Percentiles rank a stretch among this genome's conserved stretches.
Evolutionary conservation across 2,113 vertebrate species (phyloP).

Genomic region (Anoplopoma fimbria): DNA sequence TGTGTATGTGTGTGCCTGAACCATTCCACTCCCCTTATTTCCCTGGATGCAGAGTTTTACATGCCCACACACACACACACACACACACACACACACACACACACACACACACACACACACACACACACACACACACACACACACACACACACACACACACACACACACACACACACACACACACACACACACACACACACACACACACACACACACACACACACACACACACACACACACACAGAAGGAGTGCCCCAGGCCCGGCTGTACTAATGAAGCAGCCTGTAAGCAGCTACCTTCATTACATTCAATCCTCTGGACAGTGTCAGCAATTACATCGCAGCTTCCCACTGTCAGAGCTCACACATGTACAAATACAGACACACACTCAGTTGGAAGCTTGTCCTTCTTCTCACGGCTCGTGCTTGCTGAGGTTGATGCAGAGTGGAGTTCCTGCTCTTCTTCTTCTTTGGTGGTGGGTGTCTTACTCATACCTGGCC

Average conservation of each 20-base stretch:
- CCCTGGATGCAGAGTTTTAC: constrained; percentile 73
- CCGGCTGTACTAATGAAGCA: constrained; percentile 80
- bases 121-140: constrained; percentile 34
- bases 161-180: constrained; percentile 48
- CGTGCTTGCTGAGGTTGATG: constrained; percentile 34
- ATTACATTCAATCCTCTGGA: constrained; percentile 86
- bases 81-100: constrained; percentile 49
- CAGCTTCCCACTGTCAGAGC: constrained; percentile 72
- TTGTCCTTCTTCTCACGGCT: constrained; percentile 38
- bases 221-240: constrained; percentile 41
- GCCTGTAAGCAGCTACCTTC: constrained; percentile 83
- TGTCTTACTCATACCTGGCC: constrained; percentile 29
- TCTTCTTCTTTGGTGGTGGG: constrained; percentile 28
- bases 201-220: constrained; percentile 39
- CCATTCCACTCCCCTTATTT: constrained; percentile 75
- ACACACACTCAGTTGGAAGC: constrained; percentile 39
- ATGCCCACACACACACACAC: constrained; percentile 56
- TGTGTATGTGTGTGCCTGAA: constrained; percentile 58
- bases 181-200: constrained; percentile 35
- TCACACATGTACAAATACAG: constrained; percentile 10
- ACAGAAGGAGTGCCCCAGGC: constrained; percentile 65
- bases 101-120: constrained; percentile 47
- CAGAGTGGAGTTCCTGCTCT: constrained; percentile 43
- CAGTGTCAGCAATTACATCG: constrained; percentile 80
- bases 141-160: constrained; percentile 50